A percentile compares a stretch with the other conserved stretches of the same genome.
phyloP scores from a whole-genome alignment of 2,113 vertebrate species.

The Corvus hawaiiensis region DNA sequence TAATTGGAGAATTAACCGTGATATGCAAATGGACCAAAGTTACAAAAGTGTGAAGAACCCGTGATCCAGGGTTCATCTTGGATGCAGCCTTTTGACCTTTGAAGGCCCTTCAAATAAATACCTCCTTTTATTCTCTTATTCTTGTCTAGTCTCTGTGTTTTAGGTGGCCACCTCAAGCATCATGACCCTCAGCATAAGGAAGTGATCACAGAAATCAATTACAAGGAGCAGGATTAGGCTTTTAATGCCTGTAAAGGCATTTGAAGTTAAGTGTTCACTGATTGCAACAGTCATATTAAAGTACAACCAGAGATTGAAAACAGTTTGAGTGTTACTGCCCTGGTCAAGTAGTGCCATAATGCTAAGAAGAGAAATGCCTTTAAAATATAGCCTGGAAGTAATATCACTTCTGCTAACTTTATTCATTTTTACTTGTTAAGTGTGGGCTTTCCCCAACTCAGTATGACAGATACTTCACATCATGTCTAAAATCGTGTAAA shows the following conservation, averaged over 20 bases:
- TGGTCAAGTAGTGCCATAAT: not conserved
- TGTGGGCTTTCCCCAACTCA: not conserved
- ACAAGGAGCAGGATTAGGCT: not conserved
- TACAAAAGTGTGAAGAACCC: no score
- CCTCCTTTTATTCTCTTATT: no score
- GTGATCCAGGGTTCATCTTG: no score
- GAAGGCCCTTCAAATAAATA: no score
- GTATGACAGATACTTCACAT: accelerated
- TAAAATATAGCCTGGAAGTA: not conserved
- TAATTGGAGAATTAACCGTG: no score
- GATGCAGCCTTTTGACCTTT: no score
- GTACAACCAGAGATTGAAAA: not conserved
- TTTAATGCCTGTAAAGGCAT: not conserved
- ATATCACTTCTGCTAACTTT: not conserved
- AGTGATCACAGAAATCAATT: not conserved
- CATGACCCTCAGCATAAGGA: not conserved
- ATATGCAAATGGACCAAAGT: no score
- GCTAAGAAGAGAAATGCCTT: not conserved
- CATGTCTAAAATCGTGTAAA: not conserved
- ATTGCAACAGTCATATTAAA: not conserved
- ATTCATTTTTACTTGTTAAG: not conserved
- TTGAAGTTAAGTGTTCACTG: not conserved
- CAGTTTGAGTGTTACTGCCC: not conserved
- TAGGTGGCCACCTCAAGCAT: no score
- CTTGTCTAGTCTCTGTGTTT: no score